Evolutionary conservation across 1,140 invertebrate genomes (phyloP).

Genomic region (Chelonus insularis): DNA sequence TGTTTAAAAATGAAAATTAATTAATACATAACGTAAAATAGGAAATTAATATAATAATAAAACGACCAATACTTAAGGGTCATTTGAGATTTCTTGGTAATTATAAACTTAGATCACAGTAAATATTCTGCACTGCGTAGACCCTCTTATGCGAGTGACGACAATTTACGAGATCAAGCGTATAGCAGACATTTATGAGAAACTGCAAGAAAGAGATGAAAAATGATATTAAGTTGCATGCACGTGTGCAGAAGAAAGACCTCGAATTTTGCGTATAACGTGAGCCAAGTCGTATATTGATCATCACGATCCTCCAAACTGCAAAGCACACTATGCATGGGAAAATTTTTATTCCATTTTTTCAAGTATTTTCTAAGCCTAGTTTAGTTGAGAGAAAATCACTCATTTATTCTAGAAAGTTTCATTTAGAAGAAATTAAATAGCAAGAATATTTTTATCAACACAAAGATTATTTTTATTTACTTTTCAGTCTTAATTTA

Average conservation of each 20-base stretch:
- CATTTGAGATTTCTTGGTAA: conserved; percentile 43
- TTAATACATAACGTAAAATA: not conserved
- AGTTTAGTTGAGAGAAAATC: too few species aligned
- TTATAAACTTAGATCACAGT: conserved; percentile 55
- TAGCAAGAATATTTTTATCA: too few species aligned
- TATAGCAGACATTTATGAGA: conserved; percentile 37
- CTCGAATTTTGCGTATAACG: conserved; percentile 5
- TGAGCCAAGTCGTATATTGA: conserved; percentile 28
- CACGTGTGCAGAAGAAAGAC: conserved; percentile 20
- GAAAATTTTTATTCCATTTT: conserved; percentile 1
- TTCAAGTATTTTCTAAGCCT: not conserved
- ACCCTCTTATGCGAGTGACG: conserved; percentile 33
- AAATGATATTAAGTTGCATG: not conserved
- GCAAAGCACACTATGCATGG: not conserved
- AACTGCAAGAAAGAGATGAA: conserved; percentile 12
- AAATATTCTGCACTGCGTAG: conserved; percentile 40
- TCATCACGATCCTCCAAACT: conserved; percentile 22
- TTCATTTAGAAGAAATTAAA: too few species aligned
- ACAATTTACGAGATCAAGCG: conserved; percentile 50
- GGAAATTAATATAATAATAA: conserved; percentile 6
- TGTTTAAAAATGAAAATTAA: too few species aligned
- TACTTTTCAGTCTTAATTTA: too few species aligned
- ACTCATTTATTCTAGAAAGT: too few species aligned
- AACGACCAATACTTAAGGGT: conserved; percentile 37
- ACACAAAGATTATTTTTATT: too few species aligned